These are phyloP conservation scores for Gallinago paraguaiae DNA, from an alignment of 2,113 vertebrate species.

Conservation along the genomic window DNA sequence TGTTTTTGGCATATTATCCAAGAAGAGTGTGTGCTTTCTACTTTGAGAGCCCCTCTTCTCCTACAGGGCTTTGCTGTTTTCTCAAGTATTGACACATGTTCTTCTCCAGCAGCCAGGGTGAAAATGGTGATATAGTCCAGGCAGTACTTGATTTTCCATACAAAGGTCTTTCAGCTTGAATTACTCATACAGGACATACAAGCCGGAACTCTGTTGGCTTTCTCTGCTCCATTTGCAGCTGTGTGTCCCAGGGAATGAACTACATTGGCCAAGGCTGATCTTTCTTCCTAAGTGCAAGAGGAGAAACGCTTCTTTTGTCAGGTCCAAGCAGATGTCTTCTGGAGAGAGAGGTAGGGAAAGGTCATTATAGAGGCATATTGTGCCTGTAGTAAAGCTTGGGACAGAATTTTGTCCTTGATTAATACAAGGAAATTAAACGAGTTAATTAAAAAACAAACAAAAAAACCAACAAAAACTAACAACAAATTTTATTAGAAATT, in stretches of 20 bases:
- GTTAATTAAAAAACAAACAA: neutral
- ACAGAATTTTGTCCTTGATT: neutral
- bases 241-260: neutral
- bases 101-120: neutral
- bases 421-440: neutral
- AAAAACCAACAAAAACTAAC: neutral
- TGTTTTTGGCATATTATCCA: neutral
- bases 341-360: neutral
- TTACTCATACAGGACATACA: neutral
- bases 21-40: neutral
- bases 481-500: neutral
- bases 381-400: neutral
- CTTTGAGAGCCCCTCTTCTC: neutral
- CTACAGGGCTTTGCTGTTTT: neutral
- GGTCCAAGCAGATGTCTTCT: slow-evolving; percentile 1
- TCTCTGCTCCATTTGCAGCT: neutral
- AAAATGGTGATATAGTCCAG: slow-evolving; percentile 10
- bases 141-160: neutral
- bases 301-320: neutral
- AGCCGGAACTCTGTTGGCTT: neutral
- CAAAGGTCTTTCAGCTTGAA: neutral
- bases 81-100: neutral
- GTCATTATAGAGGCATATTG: neutral
- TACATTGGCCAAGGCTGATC: neutral
- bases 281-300: neutral